Evolutionary conservation across 2,113 vertebrate genomes (phyloP).

Genomic region (Raja brachyura): DNA sequence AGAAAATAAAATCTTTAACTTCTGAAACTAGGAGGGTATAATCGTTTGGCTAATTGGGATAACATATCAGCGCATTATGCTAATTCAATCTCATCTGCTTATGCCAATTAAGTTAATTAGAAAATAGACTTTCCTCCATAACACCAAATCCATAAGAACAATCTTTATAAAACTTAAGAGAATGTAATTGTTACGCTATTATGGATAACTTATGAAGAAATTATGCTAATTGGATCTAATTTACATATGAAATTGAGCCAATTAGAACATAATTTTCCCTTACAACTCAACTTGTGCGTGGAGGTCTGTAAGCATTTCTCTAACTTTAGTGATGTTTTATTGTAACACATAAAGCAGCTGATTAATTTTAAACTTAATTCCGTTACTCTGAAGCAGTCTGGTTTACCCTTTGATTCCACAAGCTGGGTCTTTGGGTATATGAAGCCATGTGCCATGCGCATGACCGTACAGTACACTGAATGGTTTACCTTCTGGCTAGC

Average conservation of each 20-base stretch:
- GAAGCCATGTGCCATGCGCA: too few species aligned
- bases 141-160: conserved; percentile 31
- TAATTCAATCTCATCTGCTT: conserved; percentile 37
- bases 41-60: conserved; percentile 37
- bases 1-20: conserved; percentile 22
- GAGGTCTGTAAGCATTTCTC: background rate
- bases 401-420: background rate
- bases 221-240: conserved; percentile 35
- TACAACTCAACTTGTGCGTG: background rate
- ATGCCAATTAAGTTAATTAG: conserved; percentile 38
- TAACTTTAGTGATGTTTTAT: background rate
- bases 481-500: too few species aligned
- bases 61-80: conserved; percentile 32
- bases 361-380: background rate
- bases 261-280: conserved; percentile 38
- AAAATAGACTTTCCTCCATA: conserved; percentile 35
- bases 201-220: conserved; percentile 36
- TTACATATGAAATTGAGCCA: conserved; percentile 35
- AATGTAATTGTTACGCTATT: conserved; percentile 33
- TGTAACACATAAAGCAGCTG: background rate
- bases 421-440: background rate
- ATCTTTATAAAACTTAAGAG: conserved; percentile 38
- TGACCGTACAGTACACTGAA: too few species aligned
- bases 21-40: conserved; percentile 26
- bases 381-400: background rate